Conservation (phyloP, 2,888 invertebrate genomes). For the Hartigia nigra region DNA sequence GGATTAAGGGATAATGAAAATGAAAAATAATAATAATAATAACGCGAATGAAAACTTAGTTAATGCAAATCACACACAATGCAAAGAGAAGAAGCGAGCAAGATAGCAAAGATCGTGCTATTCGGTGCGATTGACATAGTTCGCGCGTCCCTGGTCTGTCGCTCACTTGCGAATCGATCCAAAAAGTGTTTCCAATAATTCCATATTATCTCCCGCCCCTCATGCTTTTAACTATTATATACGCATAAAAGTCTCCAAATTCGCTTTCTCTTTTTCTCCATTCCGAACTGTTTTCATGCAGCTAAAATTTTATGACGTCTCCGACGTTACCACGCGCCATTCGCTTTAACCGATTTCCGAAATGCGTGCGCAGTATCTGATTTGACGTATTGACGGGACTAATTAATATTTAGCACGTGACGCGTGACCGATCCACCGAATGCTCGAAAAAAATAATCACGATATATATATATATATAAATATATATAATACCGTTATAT, state of each 20-base stretch:
- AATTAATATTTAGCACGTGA: background rate
- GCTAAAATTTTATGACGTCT: background rate
- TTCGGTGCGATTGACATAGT: background rate
- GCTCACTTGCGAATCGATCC: background rate
- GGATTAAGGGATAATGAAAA: constrained; percentile 45
- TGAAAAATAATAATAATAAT: constrained; percentile 3
- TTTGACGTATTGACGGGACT: background rate
- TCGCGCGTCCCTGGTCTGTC: background rate
- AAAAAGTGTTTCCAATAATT: background rate
- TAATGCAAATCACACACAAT: constrained; percentile 36
- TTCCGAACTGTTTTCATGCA: background rate
- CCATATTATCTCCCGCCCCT: background rate
- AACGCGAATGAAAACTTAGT: constrained; percentile 63
- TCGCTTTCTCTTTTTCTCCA: background rate
- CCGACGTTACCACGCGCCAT: background rate
- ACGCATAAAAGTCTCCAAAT: background rate
- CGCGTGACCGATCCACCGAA: background rate
- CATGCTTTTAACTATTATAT: background rate
- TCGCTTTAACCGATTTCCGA: background rate
- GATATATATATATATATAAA: background rate
- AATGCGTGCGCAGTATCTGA: background rate
- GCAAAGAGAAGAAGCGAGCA: background rate
- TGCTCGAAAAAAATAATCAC: constrained; percentile 6
- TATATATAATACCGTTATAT: background rate
- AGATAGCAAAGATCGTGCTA: background rate